phyloP scores from a whole-genome alignment of 2,797 vertebrate species.

The Harpagifer antarcticus region DNA sequence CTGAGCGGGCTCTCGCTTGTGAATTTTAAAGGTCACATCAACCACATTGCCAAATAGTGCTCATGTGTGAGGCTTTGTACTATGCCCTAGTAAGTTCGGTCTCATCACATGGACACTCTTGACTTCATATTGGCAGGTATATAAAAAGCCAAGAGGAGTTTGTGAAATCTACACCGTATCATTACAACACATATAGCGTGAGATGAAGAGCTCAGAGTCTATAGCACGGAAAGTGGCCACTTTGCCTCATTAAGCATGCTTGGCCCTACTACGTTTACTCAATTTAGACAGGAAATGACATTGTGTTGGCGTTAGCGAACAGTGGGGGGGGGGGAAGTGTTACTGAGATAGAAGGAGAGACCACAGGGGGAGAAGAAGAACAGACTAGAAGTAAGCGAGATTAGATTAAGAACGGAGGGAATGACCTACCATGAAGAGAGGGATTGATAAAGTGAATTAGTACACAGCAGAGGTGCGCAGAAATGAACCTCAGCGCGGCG shows the following conservation, averaged over 20 bases:
- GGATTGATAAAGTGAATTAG: conserved; percentile 65
- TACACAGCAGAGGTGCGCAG: conserved; percentile 43
- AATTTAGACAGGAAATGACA: conserved; percentile 77
- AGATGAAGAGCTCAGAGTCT: conserved; percentile 52
- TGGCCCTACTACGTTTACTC: conserved; percentile 61
- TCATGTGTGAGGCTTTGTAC: neutral
- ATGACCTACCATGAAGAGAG: conserved; percentile 40
- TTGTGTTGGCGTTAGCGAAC: conserved; percentile 47
- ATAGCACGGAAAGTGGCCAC: conserved; percentile 65
- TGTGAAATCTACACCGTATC: neutral
- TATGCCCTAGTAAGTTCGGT: neutral
- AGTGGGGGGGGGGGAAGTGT: conserved; percentile 5
- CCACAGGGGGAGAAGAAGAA: conserved; percentile 24
- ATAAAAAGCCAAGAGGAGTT: neutral
- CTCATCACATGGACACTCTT: neutral
- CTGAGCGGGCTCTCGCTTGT: neutral
- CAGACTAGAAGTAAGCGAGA: conserved; percentile 41
- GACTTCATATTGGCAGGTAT: conserved; percentile 8
- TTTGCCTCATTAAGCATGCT: conserved; percentile 68
- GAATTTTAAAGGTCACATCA: conserved; percentile 63
- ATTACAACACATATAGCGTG: neutral
- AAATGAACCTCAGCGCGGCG: conserved; percentile 37
- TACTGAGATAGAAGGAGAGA: conserved; percentile 33
- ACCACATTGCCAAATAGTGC: neutral
- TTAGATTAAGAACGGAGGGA: conserved; percentile 60